Base-by-base conservation (phyloP, 2,888 invertebrate species). In the Melanargia galathea region DNA sequence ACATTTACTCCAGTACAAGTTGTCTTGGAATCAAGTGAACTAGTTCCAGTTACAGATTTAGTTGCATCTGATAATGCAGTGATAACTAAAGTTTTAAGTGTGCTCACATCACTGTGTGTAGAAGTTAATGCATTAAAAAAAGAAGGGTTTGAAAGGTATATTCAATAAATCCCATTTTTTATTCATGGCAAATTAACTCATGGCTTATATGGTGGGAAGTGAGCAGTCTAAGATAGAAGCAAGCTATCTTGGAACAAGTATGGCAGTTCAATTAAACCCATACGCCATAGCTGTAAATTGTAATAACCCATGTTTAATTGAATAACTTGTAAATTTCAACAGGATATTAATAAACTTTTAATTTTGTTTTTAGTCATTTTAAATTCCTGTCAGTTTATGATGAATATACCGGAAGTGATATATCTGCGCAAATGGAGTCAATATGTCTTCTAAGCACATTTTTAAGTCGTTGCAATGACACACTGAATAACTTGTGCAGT, bases 11-110 rank as follows among this genome's bases (percentile, higher is more conserved):
- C 88, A 1, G 81, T 90, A 68, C 82, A 86, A 80, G 77, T 88
- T 45, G 70, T 72, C 35, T 80, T 87, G 75, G 73, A 73, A 46
- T 92, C 93, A 1, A 90, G 84, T 70, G 96, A 97, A 83, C 92
- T 93, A 69, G 89, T 94, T 13, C 90, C 93, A 4, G 81, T 96
- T 35, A 86, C 95, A 35, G 93, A 95, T 70, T 82, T 97, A 65
- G 94, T 96, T 11, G 94, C 95, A 70, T 96, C 96, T 24, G 97
- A 97, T 83, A 97, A 97, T 78, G 95, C 95, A 77, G 88, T 95
- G 55, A 92, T 97, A 73, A 95, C 95, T 38, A 95, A 96, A 86
- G 93, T 97, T 51, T 87, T 98, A 8, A 94, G 95, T 46, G 96
- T 96, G 0, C 93, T 98, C 64, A 94, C 95, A 16, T 94, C 95